Base-by-base conservation (phyloP, 2,113 vertebrate species). In the Natator depressus region DNA sequence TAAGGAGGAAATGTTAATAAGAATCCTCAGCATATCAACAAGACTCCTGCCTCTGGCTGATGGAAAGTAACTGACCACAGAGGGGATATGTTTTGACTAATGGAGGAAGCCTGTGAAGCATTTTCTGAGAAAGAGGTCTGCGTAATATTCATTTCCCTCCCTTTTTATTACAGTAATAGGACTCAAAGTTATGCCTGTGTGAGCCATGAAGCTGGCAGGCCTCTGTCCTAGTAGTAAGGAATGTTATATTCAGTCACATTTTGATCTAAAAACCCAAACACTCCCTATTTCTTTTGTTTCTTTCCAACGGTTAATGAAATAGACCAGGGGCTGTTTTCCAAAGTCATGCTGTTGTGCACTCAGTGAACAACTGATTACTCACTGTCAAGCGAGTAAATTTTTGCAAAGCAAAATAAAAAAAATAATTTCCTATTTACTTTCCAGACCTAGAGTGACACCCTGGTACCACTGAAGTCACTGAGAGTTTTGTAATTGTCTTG, bases 401-500 rank as follows among this genome's bases (percentile, higher is more conserved):
- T 91, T 88, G 91, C 94, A 62, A 80, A 78, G 76, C 75, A 95
- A 96, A 96, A 80, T 75, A 89, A 94, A 24, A 17, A 69, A 89
- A 80, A 27, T 51, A 97, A 95, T 5, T 1, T 93, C 87, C 82
- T 96, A 25, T 94, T 95, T 96, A 92, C 84, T 93, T 96, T 88
- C 25, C 47, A 92, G 90, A 85, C 50, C 84, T 22, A 50, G 93
- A 94, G 46, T 65, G 46, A 96, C 89, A 91, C 31, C 31, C 69
- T 62, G 83, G 82, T 78, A 75, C 87, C 82, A 75, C 88, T 76
- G 88, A 93, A 82, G 93, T 75, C 85, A 90, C 82, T 83, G 38
- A 86, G 90, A 94, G 94, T 92, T 95, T 89, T 62, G 89, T 89
- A 94, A 55, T 51, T 62, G 89, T 88, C 93, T 95, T 97, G 96